Percentiles rank a stretch among this genome's conserved stretches.
phyloP scores from a whole-genome alignment of 2,888 invertebrate genomes.

The Leucozona laternaria region DNA sequence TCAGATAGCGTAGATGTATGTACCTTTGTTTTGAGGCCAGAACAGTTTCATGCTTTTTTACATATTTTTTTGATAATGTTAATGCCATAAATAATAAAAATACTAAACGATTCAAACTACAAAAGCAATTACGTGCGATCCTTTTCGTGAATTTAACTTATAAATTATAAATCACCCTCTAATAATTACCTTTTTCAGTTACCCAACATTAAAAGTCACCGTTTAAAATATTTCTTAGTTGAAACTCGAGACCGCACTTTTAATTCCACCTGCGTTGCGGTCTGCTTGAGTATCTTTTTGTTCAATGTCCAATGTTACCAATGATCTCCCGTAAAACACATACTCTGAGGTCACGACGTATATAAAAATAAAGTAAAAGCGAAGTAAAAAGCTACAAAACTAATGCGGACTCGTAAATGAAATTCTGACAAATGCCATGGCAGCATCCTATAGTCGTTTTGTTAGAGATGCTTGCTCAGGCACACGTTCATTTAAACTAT shows the following conservation, averaged over 20 bases:
- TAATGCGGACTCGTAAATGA: constrained; percentile 53
- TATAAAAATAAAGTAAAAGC: constrained; percentile 16
- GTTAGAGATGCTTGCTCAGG: constrained; percentile 16
- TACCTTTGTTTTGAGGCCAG: too few relatives aligned
- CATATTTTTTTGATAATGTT: too few relatives aligned
- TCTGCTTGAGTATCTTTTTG: constrained; percentile 9
- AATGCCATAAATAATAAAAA: too few relatives aligned
- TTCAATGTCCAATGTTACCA: constrained; percentile 29
- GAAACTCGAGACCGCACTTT: neutral
- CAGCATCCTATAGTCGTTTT: constrained; percentile 29
- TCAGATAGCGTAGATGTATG: too few relatives aligned
- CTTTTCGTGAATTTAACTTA: too few relatives aligned
- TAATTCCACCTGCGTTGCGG: constrained; percentile 10
- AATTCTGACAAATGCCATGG: constrained; percentile 67
- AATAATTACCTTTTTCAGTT: neutral
- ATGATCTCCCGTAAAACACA: constrained; percentile 37
- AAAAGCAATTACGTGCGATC: too few relatives aligned
- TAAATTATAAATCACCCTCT: too few relatives aligned
- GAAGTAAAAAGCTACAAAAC: constrained; percentile 33
- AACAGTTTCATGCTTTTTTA: too few relatives aligned
- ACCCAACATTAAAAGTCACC: neutral
- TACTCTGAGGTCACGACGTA: neutral
- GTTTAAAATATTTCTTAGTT: neutral
- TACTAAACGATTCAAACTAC: too few relatives aligned
- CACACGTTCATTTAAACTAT: neutral